Base-by-base conservation (phyloP, 2,888 invertebrate genomes). In the Eilema caniola region DNA sequence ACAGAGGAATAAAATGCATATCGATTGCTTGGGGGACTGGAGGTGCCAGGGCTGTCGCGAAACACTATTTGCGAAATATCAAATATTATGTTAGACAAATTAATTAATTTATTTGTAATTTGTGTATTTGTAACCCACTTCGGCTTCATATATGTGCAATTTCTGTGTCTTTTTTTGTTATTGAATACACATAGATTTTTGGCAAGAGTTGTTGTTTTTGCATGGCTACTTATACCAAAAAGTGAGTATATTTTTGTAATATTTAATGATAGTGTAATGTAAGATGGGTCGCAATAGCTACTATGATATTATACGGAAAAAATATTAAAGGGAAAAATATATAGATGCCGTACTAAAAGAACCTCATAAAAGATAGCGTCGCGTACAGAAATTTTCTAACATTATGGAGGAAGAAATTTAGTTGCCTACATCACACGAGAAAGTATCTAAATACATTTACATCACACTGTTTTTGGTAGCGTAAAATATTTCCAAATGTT, bases 1-100 rank as follows among this genome's bases (percentile, higher is more conserved):
- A 88, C 85, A 78, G 83, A 85, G 86, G 88, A 90, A 82, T 91
- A 90, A 92, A 92, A 92, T 89, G 88, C 86, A 77, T 90, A 92
- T 92, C 90, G 92, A 91, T 89, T 89, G 82, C 70, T 71, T 71
- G 69, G 85, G 80, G 75, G 80, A 71, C 72, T 64, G 24, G 16
- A 20, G n/a, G 10, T 10, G n/a, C 10, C 62, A 83, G 82, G 82
- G 82, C 37, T 82, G 82, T 61, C 70, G 57, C 59, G n/a, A 11
- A 33, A 31, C 24, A 37, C n/a, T 10, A 20, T 7, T 53, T 53
- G 8, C 8, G 53, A 53, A 53, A 53, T 53, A 10, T 7, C n/a
- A 53, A 47, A 47, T 47, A 16, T 16, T 41, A 47, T 47, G 47
- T 47, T 47, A 20, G 20, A 5, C 12, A 47, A 47, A 16, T 47